These are phyloP conservation scores for Dendrolimus houi DNA, from an alignment of 2,888 invertebrate species.

Conservation along the genomic window DNA sequence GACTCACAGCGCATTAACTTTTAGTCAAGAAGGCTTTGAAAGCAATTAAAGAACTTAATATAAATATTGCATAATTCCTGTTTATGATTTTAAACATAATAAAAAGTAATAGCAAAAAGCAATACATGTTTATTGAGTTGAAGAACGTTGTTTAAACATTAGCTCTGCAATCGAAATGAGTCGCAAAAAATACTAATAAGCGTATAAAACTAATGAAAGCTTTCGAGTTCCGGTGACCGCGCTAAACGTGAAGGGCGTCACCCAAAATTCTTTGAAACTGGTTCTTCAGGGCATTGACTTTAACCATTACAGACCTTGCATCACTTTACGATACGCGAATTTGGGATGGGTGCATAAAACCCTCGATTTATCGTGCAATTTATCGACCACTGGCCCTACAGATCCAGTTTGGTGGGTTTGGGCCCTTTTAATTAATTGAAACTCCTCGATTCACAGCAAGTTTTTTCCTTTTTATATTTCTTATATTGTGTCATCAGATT, in stretches of 20 bases:
- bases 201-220: neutral
- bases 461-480: neutral
- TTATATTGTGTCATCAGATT: neutral
- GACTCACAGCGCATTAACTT: too few relatives aligned
- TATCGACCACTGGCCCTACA: slow-evolving; percentile 32
- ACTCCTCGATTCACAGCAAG: slow-evolving; percentile 2
- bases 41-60: too few relatives aligned
- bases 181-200: neutral
- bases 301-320: slow-evolving; percentile 54
- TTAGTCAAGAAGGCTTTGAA: too few relatives aligned
- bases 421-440: slow-evolving; percentile 32
- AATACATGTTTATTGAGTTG: too few relatives aligned
- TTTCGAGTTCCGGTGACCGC: neutral
- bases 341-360: slow-evolving; percentile 29
- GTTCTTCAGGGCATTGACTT: slow-evolving; percentile 48
- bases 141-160: too few relatives aligned
- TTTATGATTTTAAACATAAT: too few relatives aligned
- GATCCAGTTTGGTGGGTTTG: slow-evolving; percentile 18
- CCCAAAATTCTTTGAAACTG: slow-evolving; percentile 36
- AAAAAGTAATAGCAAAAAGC: too few relatives aligned
- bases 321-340: slow-evolving; percentile 39
- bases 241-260: slow-evolving; percentile 20
- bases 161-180: neutral
- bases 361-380: slow-evolving; percentile 38
- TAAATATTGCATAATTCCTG: too few relatives aligned